These are phyloP conservation scores for Itoplectis maculator DNA, from an alignment of 2,888 invertebrate genomes.

Conservation along the genomic window DNA sequence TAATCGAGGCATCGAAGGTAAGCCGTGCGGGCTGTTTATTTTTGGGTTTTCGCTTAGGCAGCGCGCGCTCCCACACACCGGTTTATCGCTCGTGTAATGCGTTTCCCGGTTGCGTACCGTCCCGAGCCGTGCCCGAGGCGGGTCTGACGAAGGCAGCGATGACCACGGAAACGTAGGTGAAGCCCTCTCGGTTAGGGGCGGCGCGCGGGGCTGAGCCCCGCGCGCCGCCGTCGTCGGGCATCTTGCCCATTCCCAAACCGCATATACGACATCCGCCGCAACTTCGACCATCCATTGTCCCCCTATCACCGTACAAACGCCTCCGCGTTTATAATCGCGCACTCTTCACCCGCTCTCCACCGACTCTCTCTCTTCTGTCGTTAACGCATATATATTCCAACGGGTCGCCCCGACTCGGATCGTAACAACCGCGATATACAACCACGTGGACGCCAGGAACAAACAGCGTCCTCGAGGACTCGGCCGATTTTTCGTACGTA, in stretches of 20 bases:
- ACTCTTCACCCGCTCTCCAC: conserved; percentile 31
- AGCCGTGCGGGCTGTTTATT: conserved; percentile 82
- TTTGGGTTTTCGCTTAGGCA: conserved; percentile 78
- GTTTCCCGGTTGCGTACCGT: conserved; percentile 75
- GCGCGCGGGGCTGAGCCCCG: conserved; percentile 72
- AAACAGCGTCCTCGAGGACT: conserved; percentile 59
- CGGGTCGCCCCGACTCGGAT: conserved; percentile 40
- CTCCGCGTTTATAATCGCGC: conserved; percentile 30
- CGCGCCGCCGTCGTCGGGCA: conserved; percentile 78
- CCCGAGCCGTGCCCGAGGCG: conserved; percentile 76
- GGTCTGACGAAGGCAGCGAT: conserved; percentile 79
- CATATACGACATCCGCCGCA: conserved; percentile 57
- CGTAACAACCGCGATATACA: conserved; percentile 56
- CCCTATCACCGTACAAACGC: conserved; percentile 16
- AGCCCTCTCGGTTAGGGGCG: conserved; percentile 73
- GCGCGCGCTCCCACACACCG: conserved; percentile 74
- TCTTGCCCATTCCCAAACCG: conserved; percentile 74
- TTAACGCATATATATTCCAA: no score
- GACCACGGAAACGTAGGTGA: conserved; percentile 80
- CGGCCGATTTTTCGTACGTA: conserved; percentile 34
- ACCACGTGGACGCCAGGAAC: conserved; percentile 63
- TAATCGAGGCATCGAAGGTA: conserved; percentile 95
- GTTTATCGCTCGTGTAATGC: conserved; percentile 78
- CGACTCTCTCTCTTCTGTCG: conserved; percentile 33
- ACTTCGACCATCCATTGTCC: conserved; percentile 67